Evolutionary conservation across 2,113 vertebrate species (phyloP), one percentile per base, ranked within the genome.

Genomic region (Cinclus mexicanus): DNA sequence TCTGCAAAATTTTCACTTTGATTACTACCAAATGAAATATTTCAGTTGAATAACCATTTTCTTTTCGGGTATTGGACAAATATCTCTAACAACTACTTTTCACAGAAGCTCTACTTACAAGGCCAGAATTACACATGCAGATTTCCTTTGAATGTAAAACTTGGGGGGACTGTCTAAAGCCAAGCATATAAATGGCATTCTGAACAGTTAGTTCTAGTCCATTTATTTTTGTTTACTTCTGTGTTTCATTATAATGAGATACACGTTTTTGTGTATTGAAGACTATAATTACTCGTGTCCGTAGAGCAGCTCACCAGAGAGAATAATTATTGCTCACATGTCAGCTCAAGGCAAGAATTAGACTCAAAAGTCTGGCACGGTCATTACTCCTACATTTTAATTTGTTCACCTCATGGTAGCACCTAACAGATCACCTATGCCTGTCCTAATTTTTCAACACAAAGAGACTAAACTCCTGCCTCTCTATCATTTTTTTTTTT

Each of bases 181-280:
- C 5, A 10, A 83, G 50, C 21, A 47, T 46, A 60, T 20, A 95
- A 89, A 71, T 74, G 67, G 57, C 46, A 67, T 78, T 74, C 76
- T 87, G 76, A 95, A 90, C 33, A 77, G 89, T 77, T 63, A 77
- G 47, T 74, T 83, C 80, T 83, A 74, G 52, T 67, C 15, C 18
- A 70, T 87, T 88, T 77, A 59, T 85, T 93, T 93, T 96, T 95
- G 47, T 93, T 95, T 91, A 78, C 64, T 82, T 82, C 85, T 84
- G 42, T 75, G 57, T 24, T 75, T 79, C 63, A 65, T 90, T 94
- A 76, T 74, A 80, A 93, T 72, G 50, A 81, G 41, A 78, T 41
- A 64, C 23, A 63, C 2, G 0, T n/a, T 94, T 94, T 83, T 86
- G 26, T 68, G 33, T 80, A 55, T 47, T 0, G 0, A 29, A 57